These are phyloP conservation scores for Chaenogobius annularis DNA, from an alignment of 2,113 vertebrate species.

Conservation along the genomic window DNA sequence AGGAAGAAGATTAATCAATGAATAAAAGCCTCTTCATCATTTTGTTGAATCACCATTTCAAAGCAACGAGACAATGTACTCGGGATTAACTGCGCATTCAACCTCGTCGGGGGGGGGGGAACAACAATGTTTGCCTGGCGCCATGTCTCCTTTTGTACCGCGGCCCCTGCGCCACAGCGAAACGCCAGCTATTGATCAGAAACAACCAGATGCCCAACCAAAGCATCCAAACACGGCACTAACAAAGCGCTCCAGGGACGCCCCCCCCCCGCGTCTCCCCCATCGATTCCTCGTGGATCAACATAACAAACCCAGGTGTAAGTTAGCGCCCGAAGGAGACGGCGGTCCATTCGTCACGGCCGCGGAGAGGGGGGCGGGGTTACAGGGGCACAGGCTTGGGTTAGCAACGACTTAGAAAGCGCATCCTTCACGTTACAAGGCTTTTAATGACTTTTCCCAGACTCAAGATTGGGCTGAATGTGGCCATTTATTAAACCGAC, in stretches of 20 bases:
- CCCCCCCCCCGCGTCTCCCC: constrained; percentile 30
- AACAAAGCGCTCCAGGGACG: not conserved
- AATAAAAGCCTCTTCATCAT: constrained; percentile 1
- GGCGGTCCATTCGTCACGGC: constrained; percentile 45
- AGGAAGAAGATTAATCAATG: not conserved
- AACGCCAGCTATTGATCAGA: constrained; percentile 47
- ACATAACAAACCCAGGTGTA: constrained; percentile 58
- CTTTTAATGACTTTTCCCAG: constrained; percentile 28
- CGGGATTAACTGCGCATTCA: not conserved
- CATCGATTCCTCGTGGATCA: constrained; percentile 55
- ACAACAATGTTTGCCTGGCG: not conserved
- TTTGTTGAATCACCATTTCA: not conserved
- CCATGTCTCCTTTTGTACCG: too few species aligned
- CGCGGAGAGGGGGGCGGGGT: not conserved
- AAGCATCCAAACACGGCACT: constrained; percentile 4
- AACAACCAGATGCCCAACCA: constrained; percentile 4
- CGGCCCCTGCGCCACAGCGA: constrained; percentile 8
- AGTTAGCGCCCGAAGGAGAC: constrained; percentile 34
- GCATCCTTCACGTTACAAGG: constrained; percentile 19
- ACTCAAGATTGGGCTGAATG: not conserved
- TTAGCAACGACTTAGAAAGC: constrained; percentile 36
- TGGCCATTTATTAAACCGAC: constrained; percentile 10
- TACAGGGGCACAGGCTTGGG: not conserved
- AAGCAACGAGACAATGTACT: not conserved
- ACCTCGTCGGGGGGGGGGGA: not conserved